phyloP scores from a whole-genome alignment of 2,888 invertebrate species.

The Bellardia bayeri region DNA sequence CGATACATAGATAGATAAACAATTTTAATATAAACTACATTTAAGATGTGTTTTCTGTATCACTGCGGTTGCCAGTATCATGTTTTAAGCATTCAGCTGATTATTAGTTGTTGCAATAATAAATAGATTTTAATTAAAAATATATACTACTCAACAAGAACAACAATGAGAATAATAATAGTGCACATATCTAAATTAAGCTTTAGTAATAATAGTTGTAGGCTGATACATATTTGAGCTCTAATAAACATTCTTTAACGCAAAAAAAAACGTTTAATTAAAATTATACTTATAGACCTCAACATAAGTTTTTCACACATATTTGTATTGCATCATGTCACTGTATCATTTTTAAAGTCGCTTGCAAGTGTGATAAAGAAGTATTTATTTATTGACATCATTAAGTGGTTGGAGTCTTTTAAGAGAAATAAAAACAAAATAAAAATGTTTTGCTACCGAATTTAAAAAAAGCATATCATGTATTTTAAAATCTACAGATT shows the following conservation, averaged over 20 bases:
- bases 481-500: slow-evolving; percentile 5
- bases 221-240: slow-evolving; percentile 48
- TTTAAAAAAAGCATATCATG: neutral
- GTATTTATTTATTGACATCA: slow-evolving; percentile 29
- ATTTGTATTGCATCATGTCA: slow-evolving; percentile 24
- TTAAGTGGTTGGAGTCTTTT: slow-evolving; percentile 19
- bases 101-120: slow-evolving; percentile 19
- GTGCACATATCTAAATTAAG: neutral
- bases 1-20: too few relatives aligned
- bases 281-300: neutral
- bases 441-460: slow-evolving; percentile 24
- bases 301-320: slow-evolving; percentile 27
- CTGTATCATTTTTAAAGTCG: neutral
- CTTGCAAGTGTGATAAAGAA: slow-evolving; percentile 34
- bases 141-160: neutral
- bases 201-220: slow-evolving; percentile 46
- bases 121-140: slow-evolving; percentile 44
- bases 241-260: slow-evolving; percentile 38
- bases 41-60: neutral
- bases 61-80: slow-evolving; percentile 39
- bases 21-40: slow-evolving; percentile 4
- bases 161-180: neutral
- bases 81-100: slow-evolving; percentile 35
- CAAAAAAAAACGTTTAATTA: slow-evolving; percentile 30
- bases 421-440: neutral